phyloP scores from a whole-genome alignment of 2,113 vertebrate species.

The Sprattus sprattus region DNA sequence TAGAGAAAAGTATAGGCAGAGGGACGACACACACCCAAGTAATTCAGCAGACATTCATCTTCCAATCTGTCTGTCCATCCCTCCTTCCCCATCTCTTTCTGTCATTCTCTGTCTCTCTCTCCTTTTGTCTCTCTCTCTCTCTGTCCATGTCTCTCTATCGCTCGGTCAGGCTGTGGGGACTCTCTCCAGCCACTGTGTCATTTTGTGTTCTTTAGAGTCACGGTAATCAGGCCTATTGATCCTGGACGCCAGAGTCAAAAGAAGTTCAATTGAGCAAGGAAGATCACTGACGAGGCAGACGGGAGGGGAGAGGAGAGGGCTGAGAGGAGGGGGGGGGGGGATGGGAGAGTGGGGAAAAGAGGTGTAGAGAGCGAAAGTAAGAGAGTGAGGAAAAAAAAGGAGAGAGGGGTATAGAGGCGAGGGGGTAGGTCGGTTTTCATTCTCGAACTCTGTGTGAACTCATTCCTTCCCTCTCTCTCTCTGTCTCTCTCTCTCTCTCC shows the following conservation, averaged over 20 bases:
- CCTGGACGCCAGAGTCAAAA: conserved; percentile 19
- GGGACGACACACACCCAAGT: not conserved
- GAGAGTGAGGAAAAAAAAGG: not conserved
- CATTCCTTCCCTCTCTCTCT: not conserved
- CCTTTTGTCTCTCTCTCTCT: not conserved
- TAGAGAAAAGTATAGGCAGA: not conserved
- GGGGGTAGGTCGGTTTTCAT: not conserved
- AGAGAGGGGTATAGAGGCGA: not conserved
- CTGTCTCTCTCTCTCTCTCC: not conserved
- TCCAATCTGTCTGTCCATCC: not conserved
- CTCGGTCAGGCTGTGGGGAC: not conserved
- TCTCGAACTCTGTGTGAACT: not conserved
- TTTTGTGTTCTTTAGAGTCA: not conserved
- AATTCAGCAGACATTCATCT: not conserved
- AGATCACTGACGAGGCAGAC: not conserved
- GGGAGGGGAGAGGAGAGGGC: not conserved
- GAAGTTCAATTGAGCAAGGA: conserved; percentile 29
- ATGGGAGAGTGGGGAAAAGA: conserved; percentile 10
- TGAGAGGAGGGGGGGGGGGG: not conserved
- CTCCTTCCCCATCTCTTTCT: not conserved
- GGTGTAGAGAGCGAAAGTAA: not conserved
- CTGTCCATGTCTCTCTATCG: not conserved
- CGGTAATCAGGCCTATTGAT: conserved; percentile 24
- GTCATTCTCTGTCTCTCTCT: not conserved
- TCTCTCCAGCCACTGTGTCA: not conserved